Percentiles rank a stretch among this genome's conserved stretches.
Conservation (phyloP, 2,888 invertebrate species). For the Sarcophaga rosellei region DNA sequence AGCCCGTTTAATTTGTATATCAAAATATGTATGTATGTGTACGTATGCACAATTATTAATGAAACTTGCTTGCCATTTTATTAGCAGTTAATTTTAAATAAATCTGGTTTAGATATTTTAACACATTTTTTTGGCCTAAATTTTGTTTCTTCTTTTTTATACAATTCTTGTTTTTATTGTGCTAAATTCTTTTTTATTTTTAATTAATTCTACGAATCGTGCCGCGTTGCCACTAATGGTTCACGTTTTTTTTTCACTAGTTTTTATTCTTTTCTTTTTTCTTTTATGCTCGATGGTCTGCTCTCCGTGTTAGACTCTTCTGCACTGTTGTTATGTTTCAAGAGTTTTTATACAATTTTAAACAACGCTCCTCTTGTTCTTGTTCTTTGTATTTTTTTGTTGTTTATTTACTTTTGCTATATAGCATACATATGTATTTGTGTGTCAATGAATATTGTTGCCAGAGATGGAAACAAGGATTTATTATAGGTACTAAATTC, state of each 20-base stretch:
- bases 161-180: too few species aligned
- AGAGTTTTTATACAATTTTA: neutral
- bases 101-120: too few species aligned
- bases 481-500: neutral
- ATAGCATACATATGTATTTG: too few species aligned
- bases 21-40: neutral
- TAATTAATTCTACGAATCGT: neutral
- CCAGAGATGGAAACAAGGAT: neutral
- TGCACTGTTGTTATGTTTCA: slow-evolving; percentile 6
- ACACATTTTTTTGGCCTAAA: too few species aligned
- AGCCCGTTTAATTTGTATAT: neutral
- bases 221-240: slow-evolving; percentile 44
- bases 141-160: too few species aligned
- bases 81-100: too few species aligned
- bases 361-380: neutral
- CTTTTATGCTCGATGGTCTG: too few species aligned
- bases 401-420: slow-evolving; percentile 36
- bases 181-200: too few species aligned
- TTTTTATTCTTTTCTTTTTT: too few species aligned
- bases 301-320: slow-evolving; percentile 21
- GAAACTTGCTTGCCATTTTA: too few species aligned
- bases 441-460: too few species aligned
- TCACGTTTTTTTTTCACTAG: slow-evolving; percentile 18
- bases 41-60: neutral
- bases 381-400: slow-evolving; percentile 1